Percentiles rank a stretch among this genome's conserved stretches.
Conservation (phyloP, 2,113 vertebrate species). For the Takifugu flavidus region DNA sequence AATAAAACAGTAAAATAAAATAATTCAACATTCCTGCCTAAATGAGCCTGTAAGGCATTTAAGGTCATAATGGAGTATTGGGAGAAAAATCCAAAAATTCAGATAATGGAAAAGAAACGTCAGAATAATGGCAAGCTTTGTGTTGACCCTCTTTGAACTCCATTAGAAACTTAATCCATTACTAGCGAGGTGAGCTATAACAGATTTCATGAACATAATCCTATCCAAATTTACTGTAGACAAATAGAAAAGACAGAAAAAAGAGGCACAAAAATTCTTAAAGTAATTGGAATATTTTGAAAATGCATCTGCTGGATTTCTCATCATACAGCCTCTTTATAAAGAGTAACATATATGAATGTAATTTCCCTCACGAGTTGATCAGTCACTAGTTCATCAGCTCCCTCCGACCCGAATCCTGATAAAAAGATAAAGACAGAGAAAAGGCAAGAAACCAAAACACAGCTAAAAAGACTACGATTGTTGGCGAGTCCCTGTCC, state of each 20-base stretch:
- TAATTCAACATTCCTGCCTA: constrained; percentile 5
- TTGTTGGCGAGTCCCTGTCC: not conserved
- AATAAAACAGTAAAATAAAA: constrained; percentile 2
- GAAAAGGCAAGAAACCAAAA: not conserved
- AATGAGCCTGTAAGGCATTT: constrained; percentile 28
- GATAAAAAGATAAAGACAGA: constrained; percentile 7
- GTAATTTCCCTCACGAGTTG: not conserved
- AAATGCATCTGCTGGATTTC: not conserved
- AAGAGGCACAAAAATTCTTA: constrained; percentile 1
- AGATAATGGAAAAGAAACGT: constrained; percentile 7
- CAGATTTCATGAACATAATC: constrained; percentile 52
- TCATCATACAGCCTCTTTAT: not conserved
- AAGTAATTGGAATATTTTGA: too few relatives aligned
- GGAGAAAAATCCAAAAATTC: not conserved
- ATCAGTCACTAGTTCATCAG: too few relatives aligned
- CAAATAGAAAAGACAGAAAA: constrained; percentile 8
- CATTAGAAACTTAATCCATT: constrained; percentile 32
- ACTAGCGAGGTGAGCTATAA: constrained; percentile 23
- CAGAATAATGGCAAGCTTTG: constrained; percentile 9
- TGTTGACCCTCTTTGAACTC: constrained; percentile 19
- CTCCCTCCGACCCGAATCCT: not conserved
- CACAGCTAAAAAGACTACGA: constrained; percentile 2
- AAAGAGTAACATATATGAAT: too few relatives aligned
- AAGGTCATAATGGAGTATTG: not conserved
- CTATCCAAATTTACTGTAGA: constrained; percentile 18